These are phyloP conservation scores for Pollenia griseotomentosa DNA, from an alignment of 2,888 invertebrate genomes.

Conservation along the genomic window DNA sequence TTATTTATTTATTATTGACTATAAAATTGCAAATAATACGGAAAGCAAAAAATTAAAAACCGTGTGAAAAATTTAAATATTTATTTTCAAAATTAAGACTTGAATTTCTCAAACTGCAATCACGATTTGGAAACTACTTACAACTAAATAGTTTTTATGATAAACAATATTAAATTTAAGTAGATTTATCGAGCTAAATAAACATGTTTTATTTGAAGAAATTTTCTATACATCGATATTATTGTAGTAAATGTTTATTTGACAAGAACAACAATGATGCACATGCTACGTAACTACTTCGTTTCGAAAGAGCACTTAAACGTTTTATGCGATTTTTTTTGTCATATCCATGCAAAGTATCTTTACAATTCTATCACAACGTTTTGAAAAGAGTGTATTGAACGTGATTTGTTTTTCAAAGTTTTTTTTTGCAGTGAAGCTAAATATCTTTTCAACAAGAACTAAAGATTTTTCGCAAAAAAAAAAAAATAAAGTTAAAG, in stretches of 20 bases:
- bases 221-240: constrained; percentile 39
- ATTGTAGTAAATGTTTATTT: constrained; percentile 14
- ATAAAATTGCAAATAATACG: no score
- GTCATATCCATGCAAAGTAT: constrained; percentile 58
- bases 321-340: constrained; percentile 32
- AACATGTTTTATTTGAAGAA: constrained; percentile 49
- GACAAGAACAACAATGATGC: constrained; percentile 21
- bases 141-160: constrained; percentile 40
- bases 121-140: constrained; percentile 36
- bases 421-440: constrained; percentile 6
- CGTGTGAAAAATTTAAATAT: no score
- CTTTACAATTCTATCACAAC: constrained; percentile 50
- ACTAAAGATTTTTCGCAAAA: not conserved
- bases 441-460: not conserved
- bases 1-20: no score
- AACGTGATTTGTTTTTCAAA: constrained; percentile 72
- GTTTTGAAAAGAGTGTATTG: constrained; percentile 55
- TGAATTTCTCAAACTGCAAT: not conserved
- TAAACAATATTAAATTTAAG: constrained; percentile 48
- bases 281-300: constrained; percentile 18
- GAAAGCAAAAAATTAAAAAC: no score
- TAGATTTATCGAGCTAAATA: constrained; percentile 50
- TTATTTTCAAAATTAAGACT: no score
- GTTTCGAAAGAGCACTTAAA: constrained; percentile 49
- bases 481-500: constrained; percentile 2